phyloP scores from a whole-genome alignment of 1,140 invertebrate species.

The Nasonia giraulti region DNA sequence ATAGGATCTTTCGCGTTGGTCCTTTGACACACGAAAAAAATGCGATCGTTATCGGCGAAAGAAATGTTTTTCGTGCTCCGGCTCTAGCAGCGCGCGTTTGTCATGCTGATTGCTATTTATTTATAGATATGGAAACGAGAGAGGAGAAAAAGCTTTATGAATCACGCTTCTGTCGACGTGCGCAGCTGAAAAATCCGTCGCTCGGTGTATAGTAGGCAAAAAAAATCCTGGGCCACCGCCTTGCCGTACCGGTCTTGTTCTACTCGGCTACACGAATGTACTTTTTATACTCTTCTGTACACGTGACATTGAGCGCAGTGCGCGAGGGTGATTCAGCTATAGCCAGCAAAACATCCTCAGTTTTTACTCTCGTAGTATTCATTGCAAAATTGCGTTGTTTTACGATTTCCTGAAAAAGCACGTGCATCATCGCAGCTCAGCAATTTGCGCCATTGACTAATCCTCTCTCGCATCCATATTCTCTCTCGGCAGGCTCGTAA shows the following conservation, averaged over 20 bases:
- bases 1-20: not conserved
- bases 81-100: not conserved
- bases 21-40: not conserved
- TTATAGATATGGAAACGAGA: constrained; percentile 6
- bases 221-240: not conserved
- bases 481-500: too few relatives aligned
- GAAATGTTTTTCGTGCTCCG: not conserved
- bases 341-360: too few relatives aligned
- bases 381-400: too few relatives aligned
- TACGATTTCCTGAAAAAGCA: too few relatives aligned
- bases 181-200: not conserved
- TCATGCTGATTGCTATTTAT: not conserved
- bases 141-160: not conserved
- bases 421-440: too few relatives aligned
- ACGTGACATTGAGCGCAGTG: too few relatives aligned
- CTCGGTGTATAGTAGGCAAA: not conserved
- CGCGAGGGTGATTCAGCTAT: too few relatives aligned
- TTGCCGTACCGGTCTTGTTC: not conserved
- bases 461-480: not conserved
- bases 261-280: not conserved
- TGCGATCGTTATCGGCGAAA: not conserved
- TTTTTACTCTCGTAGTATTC: too few relatives aligned
- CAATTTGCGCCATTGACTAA: not conserved
- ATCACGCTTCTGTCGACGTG: not conserved
- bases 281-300: too few relatives aligned